Evolutionary conservation across 2,113 vertebrate genomes (phyloP).

Genomic region (Neodontobutis hainanensis): DNA sequence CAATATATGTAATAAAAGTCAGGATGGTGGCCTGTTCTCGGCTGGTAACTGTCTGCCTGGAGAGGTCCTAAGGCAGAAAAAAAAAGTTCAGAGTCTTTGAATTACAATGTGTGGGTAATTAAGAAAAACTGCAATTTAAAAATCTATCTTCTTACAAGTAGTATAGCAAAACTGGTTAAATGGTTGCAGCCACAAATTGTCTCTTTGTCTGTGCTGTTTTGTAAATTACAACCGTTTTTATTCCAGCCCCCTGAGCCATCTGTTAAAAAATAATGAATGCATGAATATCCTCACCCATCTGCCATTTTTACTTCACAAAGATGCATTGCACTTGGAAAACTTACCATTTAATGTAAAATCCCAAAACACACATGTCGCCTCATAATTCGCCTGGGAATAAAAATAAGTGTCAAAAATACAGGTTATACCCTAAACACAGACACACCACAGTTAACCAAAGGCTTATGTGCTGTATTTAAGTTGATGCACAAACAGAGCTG

Average conservation of each 20-base stretch:
- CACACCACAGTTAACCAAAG: background rate
- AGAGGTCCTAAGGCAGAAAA: slow-evolving; percentile 80
- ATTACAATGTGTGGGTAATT: background rate
- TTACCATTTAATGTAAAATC: slow-evolving; percentile 86
- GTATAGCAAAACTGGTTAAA: slow-evolving; percentile 92
- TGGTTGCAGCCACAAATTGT: slow-evolving; percentile 91
- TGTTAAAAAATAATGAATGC: slow-evolving; percentile 42
- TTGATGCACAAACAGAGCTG: background rate
- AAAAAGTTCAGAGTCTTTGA: background rate
- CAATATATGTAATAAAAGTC: slow-evolving; percentile 93
- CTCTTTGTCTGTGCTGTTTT: slow-evolving; percentile 78
- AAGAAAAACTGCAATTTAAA: background rate
- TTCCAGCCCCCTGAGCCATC: slow-evolving; percentile 89
- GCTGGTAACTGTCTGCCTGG: slow-evolving; percentile 59
- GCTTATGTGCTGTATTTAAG: background rate
- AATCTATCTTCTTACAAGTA: slow-evolving; percentile 80
- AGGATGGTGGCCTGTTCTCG: slow-evolving; percentile 82
- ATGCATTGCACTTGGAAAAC: slow-evolving; percentile 33
- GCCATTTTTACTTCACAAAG: background rate
- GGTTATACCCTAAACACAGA: background rate
- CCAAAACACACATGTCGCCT: slow-evolving; percentile 88
- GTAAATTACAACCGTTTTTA: slow-evolving; percentile 81
- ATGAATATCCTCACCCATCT: background rate
- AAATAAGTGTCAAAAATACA: slow-evolving; percentile 10
- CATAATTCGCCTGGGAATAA: slow-evolving; percentile 70